Percentiles rank a stretch among this genome's conserved stretches.
These are phyloP conservation scores for Piezodorus guildinii DNA, from an alignment of 1,140 invertebrate genomes.

Conservation along the genomic window DNA sequence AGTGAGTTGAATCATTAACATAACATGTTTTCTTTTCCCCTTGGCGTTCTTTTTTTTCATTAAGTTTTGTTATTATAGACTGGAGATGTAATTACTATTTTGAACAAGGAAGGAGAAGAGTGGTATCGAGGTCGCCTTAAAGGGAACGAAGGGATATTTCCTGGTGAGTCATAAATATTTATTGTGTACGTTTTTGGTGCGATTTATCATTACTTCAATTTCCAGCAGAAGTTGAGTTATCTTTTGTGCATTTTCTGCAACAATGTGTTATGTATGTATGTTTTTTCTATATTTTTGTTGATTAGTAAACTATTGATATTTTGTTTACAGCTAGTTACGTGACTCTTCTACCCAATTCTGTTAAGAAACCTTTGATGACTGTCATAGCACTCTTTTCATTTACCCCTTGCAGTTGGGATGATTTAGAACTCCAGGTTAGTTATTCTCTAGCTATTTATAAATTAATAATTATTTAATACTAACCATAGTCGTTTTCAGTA, in stretches of 20 bases:
- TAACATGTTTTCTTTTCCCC: background rate
- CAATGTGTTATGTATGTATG: no score
- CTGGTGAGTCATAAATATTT: slow-evolving; percentile 62
- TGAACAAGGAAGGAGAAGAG: slow-evolving; percentile 57
- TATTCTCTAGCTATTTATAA: no score
- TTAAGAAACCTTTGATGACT: slow-evolving; percentile 17
- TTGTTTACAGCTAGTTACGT: no score
- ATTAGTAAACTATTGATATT: no score
- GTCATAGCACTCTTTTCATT: slow-evolving; percentile 49
- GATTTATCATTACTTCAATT: no score
- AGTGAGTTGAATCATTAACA: slow-evolving; percentile 28
- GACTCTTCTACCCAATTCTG: no score
- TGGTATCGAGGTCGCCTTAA: slow-evolving; percentile 59
- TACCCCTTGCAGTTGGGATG: slow-evolving; percentile 45
- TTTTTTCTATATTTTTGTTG: no score
- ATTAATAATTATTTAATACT: no score
- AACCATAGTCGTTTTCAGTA: no score
- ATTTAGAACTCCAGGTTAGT: slow-evolving; percentile 44
- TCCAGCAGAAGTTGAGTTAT: no score
- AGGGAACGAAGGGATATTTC: slow-evolving; percentile 65
- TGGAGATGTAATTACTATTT: slow-evolving; percentile 54
- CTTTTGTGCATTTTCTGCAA: no score
- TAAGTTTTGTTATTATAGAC: slow-evolving; percentile 39
- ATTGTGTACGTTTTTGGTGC: slow-evolving; percentile 43
- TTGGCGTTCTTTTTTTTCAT: background rate